phyloP scores from a whole-genome alignment of 2,113 vertebrate species.

The Cebus imitator region DNA sequence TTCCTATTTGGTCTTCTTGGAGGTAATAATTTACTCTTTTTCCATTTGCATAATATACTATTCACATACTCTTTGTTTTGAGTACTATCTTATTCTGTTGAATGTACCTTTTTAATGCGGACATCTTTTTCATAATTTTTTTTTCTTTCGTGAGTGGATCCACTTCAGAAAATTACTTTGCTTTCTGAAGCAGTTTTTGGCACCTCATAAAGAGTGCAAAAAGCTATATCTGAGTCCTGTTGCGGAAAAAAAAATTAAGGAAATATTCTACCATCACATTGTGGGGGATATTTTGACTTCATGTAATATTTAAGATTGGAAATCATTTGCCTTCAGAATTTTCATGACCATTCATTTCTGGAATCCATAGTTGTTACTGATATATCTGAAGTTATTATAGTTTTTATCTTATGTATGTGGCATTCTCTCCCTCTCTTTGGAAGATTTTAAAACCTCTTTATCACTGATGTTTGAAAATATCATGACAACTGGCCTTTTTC shows the following conservation, averaged over 20 bases:
- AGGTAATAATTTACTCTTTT: neutral
- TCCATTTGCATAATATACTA: neutral
- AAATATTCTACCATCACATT: neutral
- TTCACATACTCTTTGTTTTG: neutral
- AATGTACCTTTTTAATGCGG: neutral
- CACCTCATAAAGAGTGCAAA: neutral
- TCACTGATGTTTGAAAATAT: neutral
- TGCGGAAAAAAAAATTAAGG: neutral
- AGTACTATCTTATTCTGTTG: neutral
- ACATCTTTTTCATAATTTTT: neutral
- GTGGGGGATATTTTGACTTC: neutral
- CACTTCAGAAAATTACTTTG: neutral
- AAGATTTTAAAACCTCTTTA: neutral
- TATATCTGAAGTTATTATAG: neutral
- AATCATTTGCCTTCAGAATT: neutral
- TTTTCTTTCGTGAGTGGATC: neutral
- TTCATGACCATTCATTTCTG: neutral
- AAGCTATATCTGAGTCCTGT: neutral
- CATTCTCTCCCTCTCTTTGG: neutral
- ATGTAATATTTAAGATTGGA: neutral
- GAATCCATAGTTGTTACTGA: neutral
- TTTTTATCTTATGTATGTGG: neutral
- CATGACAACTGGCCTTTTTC: neutral
- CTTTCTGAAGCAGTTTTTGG: neutral
- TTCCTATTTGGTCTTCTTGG: neutral